Evolutionary conservation across 2,113 vertebrate genomes (phyloP), one percentile per base, ranked within the genome.

Genomic region (Peromyscus maniculatus): DNA sequence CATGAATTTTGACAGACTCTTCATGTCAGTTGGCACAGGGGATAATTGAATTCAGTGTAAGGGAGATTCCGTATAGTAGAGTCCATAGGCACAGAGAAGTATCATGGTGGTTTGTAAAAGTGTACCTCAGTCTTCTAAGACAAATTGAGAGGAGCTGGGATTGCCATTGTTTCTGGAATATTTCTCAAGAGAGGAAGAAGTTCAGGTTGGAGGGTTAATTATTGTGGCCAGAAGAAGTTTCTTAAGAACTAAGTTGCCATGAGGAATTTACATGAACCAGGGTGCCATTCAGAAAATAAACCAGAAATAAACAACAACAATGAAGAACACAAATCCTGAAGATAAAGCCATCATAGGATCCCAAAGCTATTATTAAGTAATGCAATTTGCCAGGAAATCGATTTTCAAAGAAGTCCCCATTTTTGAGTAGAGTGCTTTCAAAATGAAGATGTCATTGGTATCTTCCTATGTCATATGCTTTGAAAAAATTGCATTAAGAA

Each of bases 371-470:
- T 57, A 31, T 84, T 72, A 77, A 10, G 31, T 28, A 69, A 62
- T 33, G 1, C 3, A 67, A 66, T 17, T 2, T 69, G 46, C 64
- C 49, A 46, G 55, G 10, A 92, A 84, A 24, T 33, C 57, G 2
- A 59, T 87, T 95, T 89, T 49, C 86, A 74, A 36, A 91, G 9
- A 69, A 93, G 69, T 95, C 69, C 69, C 7, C 31, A 24, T 12
- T 55, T 16, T n/a, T 39, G 55, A 72, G 49, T 62, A 78, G 66
- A 83, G 11, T 66, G 43, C 46, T 87, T 88, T 87, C 67, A 22
- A 97, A 94, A 82, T 52, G 22, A 22, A 43, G 7, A 26, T 79
- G 10, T 43, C 3, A 52, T 91, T 67, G 74, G 16, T 24, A 57
- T 11, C 17, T 93, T 93, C n/a, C 26, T 21, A 21, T 77, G 52